A percentile compares a stretch with the other conserved stretches of the same genome.
Conservation (phyloP, 2,797 vertebrate species). For the Sparidentex hasta region DNA sequence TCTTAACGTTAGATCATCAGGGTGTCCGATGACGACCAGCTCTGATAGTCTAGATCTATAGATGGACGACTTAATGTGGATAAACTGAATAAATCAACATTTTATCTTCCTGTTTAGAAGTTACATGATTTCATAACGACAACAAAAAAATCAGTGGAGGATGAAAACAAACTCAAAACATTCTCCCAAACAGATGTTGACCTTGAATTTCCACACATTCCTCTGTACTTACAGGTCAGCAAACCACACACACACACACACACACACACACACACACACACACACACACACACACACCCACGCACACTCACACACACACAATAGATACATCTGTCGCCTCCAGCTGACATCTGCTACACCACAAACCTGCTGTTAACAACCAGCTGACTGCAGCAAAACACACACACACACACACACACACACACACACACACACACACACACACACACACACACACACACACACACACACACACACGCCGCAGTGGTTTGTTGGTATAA, state of each 20-base stretch:
- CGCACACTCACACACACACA: constrained; percentile 28
- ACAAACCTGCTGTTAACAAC: constrained; percentile 48
- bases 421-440: constrained; percentile 17
- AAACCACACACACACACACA: constrained; percentile 3
- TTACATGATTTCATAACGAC: no score
- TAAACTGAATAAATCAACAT: no score
- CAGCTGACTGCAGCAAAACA: constrained; percentile 21
- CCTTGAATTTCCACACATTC: constrained; percentile 29
- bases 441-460: constrained; percentile 12
- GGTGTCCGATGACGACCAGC: no score
- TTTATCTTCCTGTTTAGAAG: no score
- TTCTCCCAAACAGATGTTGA: constrained; percentile 1
- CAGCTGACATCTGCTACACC: constrained; percentile 62
- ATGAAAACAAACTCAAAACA: no score
- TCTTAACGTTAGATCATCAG: no score
- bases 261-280: not conserved
- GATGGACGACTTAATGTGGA: no score
- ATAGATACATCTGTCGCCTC: constrained; percentile 56
- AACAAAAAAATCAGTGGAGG: not conserved
- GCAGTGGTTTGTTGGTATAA: not conserved
- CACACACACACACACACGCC: no score
- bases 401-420: constrained; percentile 28
- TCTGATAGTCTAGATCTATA: no score
- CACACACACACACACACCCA: not conserved
- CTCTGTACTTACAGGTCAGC: constrained; percentile 24